phyloP scores from a whole-genome alignment of 2,888 invertebrate genomes.

The Allacma fusca region DNA sequence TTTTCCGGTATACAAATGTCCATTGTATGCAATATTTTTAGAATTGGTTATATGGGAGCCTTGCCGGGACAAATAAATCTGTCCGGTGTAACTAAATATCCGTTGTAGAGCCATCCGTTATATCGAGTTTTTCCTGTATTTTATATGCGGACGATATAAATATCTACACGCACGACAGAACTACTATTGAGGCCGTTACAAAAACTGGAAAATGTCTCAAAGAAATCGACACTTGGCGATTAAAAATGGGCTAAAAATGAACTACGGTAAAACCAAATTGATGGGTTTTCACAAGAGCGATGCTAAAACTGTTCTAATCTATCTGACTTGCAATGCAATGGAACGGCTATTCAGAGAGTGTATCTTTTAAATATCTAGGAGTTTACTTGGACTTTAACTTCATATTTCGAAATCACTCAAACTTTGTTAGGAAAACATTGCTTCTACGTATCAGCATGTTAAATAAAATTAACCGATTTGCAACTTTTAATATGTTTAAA shows the following conservation, averaged over 20 bases:
- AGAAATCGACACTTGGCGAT: background rate
- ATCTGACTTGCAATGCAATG: constrained; percentile 6
- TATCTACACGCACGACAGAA: background rate
- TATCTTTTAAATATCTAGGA: constrained; percentile 31
- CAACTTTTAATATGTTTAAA: constrained; percentile 10
- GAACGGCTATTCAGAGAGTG: background rate
- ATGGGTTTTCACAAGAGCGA: constrained; percentile 10
- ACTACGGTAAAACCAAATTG: constrained; percentile 21
- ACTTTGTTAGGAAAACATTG: background rate
- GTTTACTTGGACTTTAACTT: constrained; percentile 19
- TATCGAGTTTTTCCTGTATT: too few relatives aligned
- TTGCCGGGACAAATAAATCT: too few relatives aligned
- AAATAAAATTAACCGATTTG: background rate
- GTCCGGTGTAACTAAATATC: too few relatives aligned
- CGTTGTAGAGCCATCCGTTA: too few relatives aligned
- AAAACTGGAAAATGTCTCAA: background rate
- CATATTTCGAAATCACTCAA: constrained; percentile 6
- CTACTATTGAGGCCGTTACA: background rate
- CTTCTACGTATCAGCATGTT: too few relatives aligned
- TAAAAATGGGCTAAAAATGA: background rate
- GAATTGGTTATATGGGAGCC: too few relatives aligned
- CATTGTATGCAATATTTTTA: too few relatives aligned
- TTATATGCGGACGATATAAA: constrained; percentile 22
- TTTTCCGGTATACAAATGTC: too few relatives aligned
- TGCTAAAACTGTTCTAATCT: background rate